phyloP scores from a whole-genome alignment of 2,113 vertebrate genomes.

The Nymphicus hollandicus region DNA sequence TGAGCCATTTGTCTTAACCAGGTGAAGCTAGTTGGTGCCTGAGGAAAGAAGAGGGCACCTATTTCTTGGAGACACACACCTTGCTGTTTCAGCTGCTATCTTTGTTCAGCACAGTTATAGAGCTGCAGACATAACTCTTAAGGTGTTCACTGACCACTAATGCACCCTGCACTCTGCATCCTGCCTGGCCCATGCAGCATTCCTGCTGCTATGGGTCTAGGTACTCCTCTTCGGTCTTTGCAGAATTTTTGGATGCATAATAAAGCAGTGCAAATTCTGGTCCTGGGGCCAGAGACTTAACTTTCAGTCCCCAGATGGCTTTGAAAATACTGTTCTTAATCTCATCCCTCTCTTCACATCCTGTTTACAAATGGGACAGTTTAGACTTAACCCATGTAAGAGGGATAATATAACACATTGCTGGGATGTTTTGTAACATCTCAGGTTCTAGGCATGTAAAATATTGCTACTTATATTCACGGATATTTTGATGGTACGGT shows the following conservation, averaged over 20 bases:
- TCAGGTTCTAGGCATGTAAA: neutral
- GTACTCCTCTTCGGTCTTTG: neutral
- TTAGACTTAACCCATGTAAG: neutral
- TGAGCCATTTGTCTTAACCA: neutral
- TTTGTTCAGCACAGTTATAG: neutral
- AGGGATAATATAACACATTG: neutral
- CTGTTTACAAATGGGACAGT: conserved; percentile 10
- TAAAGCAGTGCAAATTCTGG: neutral
- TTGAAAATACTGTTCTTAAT: neutral
- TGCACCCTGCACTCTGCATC: neutral
- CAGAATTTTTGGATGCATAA: neutral
- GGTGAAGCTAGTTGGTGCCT: neutral
- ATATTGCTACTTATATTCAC: neutral
- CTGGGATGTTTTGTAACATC: neutral
- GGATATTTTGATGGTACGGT: neutral
- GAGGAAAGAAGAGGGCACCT: neutral
- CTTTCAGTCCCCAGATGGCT: neutral
- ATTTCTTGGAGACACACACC: neutral
- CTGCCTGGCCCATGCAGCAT: neutral
- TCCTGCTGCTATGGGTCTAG: neutral
- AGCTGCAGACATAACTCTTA: neutral
- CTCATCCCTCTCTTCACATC: neutral
- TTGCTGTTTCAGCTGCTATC: neutral
- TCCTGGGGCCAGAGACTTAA: neutral
- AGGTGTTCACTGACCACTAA: neutral